Evolutionary conservation across 2,888 invertebrate species (phyloP).

Genomic region (Papilio gigon): DNA sequence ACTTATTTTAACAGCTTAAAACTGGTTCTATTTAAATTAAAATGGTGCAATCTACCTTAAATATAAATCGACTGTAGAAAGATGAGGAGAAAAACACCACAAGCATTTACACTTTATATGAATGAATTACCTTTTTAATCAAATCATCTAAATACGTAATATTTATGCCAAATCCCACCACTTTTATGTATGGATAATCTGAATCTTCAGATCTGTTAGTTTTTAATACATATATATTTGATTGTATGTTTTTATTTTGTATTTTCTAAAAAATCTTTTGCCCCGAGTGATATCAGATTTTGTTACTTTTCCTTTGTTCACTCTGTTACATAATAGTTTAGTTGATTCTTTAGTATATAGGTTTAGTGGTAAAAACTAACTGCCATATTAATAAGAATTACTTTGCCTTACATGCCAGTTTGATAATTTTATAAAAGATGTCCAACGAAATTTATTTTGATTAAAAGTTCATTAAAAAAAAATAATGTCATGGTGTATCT

Average conservation of each 20-base stretch:
- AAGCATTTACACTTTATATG: background rate
- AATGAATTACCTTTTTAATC: background rate
- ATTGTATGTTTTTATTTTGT: background rate
- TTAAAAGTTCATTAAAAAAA: constrained; percentile 26
- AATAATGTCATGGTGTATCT: constrained; percentile 43
- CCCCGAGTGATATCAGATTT: background rate
- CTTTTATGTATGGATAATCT: background rate
- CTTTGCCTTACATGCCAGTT: constrained; percentile 22
- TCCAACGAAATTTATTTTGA: constrained; percentile 12
- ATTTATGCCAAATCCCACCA: constrained; percentile 23
- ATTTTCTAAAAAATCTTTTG: background rate
- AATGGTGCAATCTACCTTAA: background rate
- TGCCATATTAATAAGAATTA: constrained; percentile 37
- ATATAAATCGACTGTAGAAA: background rate
- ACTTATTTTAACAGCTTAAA: constrained; percentile 2
- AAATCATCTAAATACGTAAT: background rate
- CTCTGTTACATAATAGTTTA: constrained; percentile 32
- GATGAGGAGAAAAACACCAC: background rate
- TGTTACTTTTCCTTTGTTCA: constrained; percentile 23
- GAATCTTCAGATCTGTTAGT: background rate
- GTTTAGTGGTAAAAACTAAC: constrained; percentile 33
- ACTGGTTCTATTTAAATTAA: background rate
- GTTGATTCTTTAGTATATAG: constrained; percentile 9
- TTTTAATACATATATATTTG: constrained; percentile 1
- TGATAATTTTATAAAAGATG: constrained; percentile 13